Base-by-base conservation (phyloP, 2,888 invertebrate genomes). In the Lasius fuliginosus region DNA sequence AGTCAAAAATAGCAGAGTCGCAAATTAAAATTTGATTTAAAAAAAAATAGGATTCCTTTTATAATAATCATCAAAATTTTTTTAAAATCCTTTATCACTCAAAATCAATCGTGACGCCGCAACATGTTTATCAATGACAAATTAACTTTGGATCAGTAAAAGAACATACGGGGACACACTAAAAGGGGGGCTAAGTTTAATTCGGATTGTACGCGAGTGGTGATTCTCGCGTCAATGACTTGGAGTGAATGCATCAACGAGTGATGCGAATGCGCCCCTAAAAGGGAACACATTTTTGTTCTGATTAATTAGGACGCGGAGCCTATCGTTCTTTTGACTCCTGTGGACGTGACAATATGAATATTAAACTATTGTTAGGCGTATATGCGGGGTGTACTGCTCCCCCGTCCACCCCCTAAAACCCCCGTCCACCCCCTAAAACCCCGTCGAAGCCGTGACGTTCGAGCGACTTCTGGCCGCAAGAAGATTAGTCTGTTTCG, bases 361-460 rank as follows among this genome's bases (percentile, higher is more conserved):
- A 79, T 74, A 79, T 79, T 79, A 79, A 79, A 79, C 79, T 79
- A 79, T 79, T 79, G 79, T 79, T 79, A 79, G 33, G 36, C 58
- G 36, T 12, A 53, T n/a, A 68, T 30, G 42, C 74, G 27, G 67
- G 15, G 68, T 11, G 58, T 30, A 42, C n/a, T 15, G 40, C 15
- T 0, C 40, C 77, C 18, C 42, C n/a, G 56, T n/a, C 40, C 27
- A 71, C 3, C 40, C 30, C 53, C 65, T 18, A 36, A 18, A 36
- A 36, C 36, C 36, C 36, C 36, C 40, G 56, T n/a, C 27, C 27
- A 71, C 3, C 40, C 30, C 53, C 65, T 18, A 36, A 18, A 36
- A 36, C 36, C 36, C 36, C 36, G 23, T 23, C 40, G 0, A 23
- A 23, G 23, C 4, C 53, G 27, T 69, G 56, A 69, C 53, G 49